These are phyloP conservation scores for Drosophila gaucha DNA, from an alignment of 2,888 invertebrate genomes.

Conservation along the genomic window DNA sequence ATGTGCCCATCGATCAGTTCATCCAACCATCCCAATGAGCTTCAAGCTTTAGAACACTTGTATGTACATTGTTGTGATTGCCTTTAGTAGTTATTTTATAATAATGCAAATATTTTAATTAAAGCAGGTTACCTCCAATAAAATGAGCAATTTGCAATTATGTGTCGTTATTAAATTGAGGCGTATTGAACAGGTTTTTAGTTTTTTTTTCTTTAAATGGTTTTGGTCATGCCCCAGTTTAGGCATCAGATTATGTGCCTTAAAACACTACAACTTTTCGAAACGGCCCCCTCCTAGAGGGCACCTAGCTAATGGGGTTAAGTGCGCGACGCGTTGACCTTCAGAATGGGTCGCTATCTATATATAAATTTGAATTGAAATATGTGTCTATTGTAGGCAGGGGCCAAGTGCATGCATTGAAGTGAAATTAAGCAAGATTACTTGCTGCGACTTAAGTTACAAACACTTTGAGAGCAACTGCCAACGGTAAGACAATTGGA, in stretches of 20 bases:
- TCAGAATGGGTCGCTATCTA: slow-evolving; percentile 20
- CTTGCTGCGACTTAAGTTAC: slow-evolving; percentile 6
- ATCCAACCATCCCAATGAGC: slow-evolving; percentile 34
- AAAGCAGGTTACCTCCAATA: slow-evolving; percentile 21
- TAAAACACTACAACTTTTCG: slow-evolving; percentile 30
- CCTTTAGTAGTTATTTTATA: slow-evolving; percentile 19
- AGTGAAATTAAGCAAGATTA: slow-evolving; percentile 48
- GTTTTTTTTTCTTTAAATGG: slow-evolving; percentile 1
- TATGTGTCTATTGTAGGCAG: slow-evolving; percentile 9
- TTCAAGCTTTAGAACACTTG: background rate
- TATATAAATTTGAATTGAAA: slow-evolving; percentile 12
- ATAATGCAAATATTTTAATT: slow-evolving; percentile 23
- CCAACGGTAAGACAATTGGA: background rate
- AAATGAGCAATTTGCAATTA: slow-evolving; percentile 18
- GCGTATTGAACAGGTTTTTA: slow-evolving; percentile 35
- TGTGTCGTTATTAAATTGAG: slow-evolving; percentile 18
- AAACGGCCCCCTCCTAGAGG: slow-evolving; percentile 26
- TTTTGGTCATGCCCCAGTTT: slow-evolving; percentile 66
- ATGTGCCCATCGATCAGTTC: slow-evolving; percentile 82
- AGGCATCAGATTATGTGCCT: slow-evolving; percentile 30
- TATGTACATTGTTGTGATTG: slow-evolving; percentile 33
- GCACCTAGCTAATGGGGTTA: slow-evolving; percentile 50
- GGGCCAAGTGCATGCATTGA: slow-evolving; percentile 34
- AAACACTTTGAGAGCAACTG: slow-evolving; percentile 16
- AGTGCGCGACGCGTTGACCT: slow-evolving; percentile 50